phyloP scores from a whole-genome alignment of 2,888 invertebrate genomes.

The Agrotis puta region DNA sequence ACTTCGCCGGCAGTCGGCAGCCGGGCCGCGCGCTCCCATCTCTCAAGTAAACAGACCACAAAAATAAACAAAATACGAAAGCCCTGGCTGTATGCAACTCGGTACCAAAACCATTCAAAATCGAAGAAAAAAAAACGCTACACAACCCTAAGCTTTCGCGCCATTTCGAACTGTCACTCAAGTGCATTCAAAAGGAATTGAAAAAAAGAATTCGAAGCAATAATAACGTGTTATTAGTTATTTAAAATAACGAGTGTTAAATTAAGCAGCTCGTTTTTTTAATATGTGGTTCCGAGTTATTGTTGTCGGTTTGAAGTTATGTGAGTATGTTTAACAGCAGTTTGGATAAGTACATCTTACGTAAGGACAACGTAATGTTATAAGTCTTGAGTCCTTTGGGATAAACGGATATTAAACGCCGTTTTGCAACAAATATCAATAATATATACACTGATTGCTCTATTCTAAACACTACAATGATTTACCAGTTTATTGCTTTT shows the following conservation, averaged over 20 bases:
- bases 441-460: neutral
- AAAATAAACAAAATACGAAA: constrained; percentile 86
- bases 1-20: constrained; percentile 89
- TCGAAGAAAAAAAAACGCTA: constrained; percentile 65
- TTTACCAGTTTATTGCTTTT: constrained; percentile 1
- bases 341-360: constrained; percentile 83
- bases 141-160: constrained; percentile 76
- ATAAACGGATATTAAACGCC: constrained; percentile 5
- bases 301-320: constrained; percentile 73
- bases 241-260: constrained; percentile 71
- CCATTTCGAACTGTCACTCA: constrained; percentile 76
- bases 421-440: neutral
- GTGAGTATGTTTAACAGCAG: constrained; percentile 83
- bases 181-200: constrained; percentile 78
- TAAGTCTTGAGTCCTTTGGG: constrained; percentile 65
- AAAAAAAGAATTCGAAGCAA: constrained; percentile 79
- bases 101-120: constrained; percentile 66
- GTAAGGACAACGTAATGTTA: constrained; percentile 79
- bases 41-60: constrained; percentile 81
- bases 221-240: constrained; percentile 84
- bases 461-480: neutral
- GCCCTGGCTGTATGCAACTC: constrained; percentile 84
- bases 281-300: constrained; percentile 80
- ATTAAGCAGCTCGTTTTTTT: constrained; percentile 69
- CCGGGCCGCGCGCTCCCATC: constrained; percentile 87